A percentile compares a stretch with the other conserved stretches of the same genome.
These are phyloP conservation scores for Clarias gariepinus DNA, from an alignment of 2,113 vertebrate genomes.

Conservation along the genomic window DNA sequence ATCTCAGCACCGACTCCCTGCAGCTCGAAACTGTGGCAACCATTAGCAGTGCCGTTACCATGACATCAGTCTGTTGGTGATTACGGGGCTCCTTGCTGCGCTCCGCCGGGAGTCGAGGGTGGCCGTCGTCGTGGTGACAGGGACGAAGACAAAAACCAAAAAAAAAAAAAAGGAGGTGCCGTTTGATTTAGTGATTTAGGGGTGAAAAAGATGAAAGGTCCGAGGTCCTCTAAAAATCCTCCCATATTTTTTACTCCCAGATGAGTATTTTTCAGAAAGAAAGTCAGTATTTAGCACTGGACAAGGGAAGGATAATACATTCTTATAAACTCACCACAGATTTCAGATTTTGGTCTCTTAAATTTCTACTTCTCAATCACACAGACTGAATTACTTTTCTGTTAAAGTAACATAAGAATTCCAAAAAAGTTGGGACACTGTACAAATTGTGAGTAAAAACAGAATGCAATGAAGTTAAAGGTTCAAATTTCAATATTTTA, in stretches of 20 bases:
- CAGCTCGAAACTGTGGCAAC: conserved; percentile 48
- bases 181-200: neutral
- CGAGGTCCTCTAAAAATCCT: neutral
- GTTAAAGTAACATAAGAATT: too few species aligned
- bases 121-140: conserved; percentile 33
- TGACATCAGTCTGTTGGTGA: conserved; percentile 44
- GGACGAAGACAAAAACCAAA: neutral
- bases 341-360: neutral
- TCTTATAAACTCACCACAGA: neutral
- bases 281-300: neutral
- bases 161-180: conserved; percentile 9
- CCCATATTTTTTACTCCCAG: neutral
- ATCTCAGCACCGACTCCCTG: conserved; percentile 23
- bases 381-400: too few species aligned
- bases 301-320: neutral
- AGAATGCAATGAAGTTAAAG: too few species aligned
- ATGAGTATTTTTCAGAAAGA: neutral
- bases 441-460: too few species aligned
- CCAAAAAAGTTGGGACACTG: too few species aligned
- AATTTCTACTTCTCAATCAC: too few species aligned
- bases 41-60: conserved; percentile 50
- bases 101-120: conserved; percentile 28
- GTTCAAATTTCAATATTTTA: too few species aligned
- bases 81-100: conserved; percentile 15
- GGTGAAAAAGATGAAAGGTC: neutral